Conservation (phyloP, 2,888 invertebrate genomes). For the Himalopsyche kuldschensis region DNA sequence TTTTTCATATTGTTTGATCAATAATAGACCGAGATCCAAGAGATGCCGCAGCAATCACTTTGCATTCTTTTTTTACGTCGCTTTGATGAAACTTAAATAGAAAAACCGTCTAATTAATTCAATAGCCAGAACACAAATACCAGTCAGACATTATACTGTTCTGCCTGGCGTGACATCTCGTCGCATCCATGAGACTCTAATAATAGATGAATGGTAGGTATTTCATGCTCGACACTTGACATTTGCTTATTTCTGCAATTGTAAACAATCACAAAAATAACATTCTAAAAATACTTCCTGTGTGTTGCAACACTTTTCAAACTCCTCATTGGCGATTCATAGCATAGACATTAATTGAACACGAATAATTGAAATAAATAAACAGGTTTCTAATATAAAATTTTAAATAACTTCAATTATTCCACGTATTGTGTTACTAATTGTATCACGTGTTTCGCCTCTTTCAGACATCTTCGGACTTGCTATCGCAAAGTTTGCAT, state of each 20-base stretch:
- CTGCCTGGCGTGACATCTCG: background rate
- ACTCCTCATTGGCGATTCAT: no score
- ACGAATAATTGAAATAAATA: no score
- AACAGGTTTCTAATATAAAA: no score
- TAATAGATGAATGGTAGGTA: background rate
- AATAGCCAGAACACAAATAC: background rate
- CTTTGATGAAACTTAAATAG: background rate
- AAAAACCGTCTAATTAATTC: background rate
- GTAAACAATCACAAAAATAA: background rate
- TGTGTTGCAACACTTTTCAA: no score
- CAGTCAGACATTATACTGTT: background rate
- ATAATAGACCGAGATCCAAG: background rate
- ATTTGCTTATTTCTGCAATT: background rate
- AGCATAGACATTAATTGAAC: no score
- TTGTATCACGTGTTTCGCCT: no score
- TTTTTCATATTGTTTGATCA: background rate
- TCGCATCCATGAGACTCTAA: background rate
- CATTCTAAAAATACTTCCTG: background rate
- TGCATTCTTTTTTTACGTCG: background rate
- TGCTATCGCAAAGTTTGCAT: no score
- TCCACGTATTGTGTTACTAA: no score
- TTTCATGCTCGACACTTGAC: background rate
- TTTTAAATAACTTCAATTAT: no score
- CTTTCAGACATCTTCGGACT: no score
- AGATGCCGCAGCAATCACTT: background rate